Conservation (phyloP, 2,797 vertebrate genomes). For the Argentina silus region DNA sequence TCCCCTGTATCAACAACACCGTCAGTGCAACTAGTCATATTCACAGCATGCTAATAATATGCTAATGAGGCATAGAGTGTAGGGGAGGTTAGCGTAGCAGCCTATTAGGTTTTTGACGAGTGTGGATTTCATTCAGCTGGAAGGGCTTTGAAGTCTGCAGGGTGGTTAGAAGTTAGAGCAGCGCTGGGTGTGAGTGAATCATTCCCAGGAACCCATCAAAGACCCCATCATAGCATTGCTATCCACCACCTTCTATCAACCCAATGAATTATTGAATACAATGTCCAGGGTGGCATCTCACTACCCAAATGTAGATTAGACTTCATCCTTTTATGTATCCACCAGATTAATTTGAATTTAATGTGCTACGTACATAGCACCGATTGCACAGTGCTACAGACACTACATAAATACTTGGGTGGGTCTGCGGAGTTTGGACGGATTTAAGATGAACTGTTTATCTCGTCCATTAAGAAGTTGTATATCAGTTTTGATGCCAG, state of each 20-base stretch:
- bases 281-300: conserved; percentile 32
- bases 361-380: not conserved
- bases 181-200: conserved; percentile 11
- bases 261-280: conserved; percentile 54
- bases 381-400: not conserved
- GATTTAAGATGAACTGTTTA: too few relatives aligned
- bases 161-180: conserved; percentile 37
- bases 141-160: conserved; percentile 24
- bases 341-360: not conserved
- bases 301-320: conserved; percentile 35
- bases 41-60: not conserved
- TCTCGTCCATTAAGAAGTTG: too few relatives aligned
- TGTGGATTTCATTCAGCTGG: not conserved
- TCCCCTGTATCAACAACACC: too few relatives aligned
- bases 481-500: not conserved
- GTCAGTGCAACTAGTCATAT: too few relatives aligned
- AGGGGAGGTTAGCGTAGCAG: too few relatives aligned
- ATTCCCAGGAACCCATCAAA: conserved; percentile 34
- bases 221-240: conserved; percentile 34
- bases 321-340: not conserved
- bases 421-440: not conserved
- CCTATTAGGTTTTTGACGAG: not conserved
- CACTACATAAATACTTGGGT: not conserved
- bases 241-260: conserved; percentile 35
- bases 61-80: too few relatives aligned